Percentiles rank a stretch among this genome's conserved stretches.
Evolutionary conservation across 2,113 vertebrate genomes (phyloP).

Genomic region (Epinephelus moara): DNA sequence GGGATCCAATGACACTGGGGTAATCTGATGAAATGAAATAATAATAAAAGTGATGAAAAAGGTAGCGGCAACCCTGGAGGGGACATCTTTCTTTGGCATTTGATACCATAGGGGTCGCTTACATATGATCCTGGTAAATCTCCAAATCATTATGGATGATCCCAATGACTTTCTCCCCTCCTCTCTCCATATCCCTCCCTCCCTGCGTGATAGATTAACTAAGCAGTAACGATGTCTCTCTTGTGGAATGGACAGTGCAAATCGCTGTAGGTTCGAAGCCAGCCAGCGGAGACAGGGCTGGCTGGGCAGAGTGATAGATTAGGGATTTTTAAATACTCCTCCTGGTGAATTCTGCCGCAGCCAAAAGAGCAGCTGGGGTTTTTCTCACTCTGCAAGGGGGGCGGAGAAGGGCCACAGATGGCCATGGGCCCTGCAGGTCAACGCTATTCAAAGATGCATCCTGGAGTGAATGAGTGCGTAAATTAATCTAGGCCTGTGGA

Average conservation of each 20-base stretch:
- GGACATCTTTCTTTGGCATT: slow-evolving; percentile 38
- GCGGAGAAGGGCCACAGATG: slow-evolving; percentile 72
- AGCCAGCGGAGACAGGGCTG: slow-evolving; percentile 64
- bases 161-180: slow-evolving; percentile 45
- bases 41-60: slow-evolving; percentile 57
- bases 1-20: slow-evolving; percentile 54
- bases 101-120: slow-evolving; percentile 52
- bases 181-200: slow-evolving; percentile 8
- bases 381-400: slow-evolving; percentile 54
- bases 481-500: slow-evolving; percentile 51
- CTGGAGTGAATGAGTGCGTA: slow-evolving; percentile 59
- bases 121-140: slow-evolving; percentile 60
- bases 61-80: background rate
- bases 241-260: slow-evolving; percentile 59
- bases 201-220: slow-evolving; percentile 57
- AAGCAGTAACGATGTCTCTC: slow-evolving; percentile 57
- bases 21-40: slow-evolving; percentile 63
- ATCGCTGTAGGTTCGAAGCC: slow-evolving; percentile 58
- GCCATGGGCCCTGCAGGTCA: slow-evolving; percentile 67
- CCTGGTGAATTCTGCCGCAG: slow-evolving; percentile 65
- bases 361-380: slow-evolving; percentile 79
- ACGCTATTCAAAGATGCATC: slow-evolving; percentile 65
- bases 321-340: slow-evolving; percentile 80
- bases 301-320: slow-evolving; percentile 76
- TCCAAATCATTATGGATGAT: slow-evolving; percentile 63